Evolutionary conservation across 53 echinoderm and acorn worm species (phyloP).

Genomic region (Zoroaster sp.): DNA sequence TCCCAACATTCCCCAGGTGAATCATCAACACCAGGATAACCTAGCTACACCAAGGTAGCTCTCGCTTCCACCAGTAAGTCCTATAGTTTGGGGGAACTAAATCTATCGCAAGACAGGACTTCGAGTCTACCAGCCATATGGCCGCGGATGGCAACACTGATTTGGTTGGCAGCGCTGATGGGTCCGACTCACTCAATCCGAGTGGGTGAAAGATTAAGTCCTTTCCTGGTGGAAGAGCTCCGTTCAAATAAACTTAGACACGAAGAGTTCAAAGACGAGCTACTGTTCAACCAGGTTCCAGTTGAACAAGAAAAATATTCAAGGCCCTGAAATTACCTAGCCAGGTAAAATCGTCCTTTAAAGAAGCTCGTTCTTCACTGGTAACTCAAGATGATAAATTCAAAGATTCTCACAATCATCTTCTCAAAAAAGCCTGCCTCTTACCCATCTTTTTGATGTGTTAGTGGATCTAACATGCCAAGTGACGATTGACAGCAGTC

Average conservation of each 20-base stretch:
- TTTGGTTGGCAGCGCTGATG: too few species aligned
- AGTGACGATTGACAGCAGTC: background rate
- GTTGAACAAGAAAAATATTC: background rate
- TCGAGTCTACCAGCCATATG: too few species aligned
- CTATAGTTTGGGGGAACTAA: too few species aligned
- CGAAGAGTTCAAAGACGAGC: background rate
- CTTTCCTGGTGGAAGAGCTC: background rate
- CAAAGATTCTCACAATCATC: too few species aligned
- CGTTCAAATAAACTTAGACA: background rate
- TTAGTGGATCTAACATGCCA: background rate
- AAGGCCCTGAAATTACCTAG: background rate
- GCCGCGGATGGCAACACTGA: background rate
- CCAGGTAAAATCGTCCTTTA: conserved; percentile 1
- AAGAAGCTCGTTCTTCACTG: background rate
- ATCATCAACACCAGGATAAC: too few species aligned
- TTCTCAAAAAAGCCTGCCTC: too few species aligned
- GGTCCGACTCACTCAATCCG: background rate
- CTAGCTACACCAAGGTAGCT: background rate
- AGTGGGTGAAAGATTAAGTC: background rate
- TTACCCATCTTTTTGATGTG: too few species aligned
- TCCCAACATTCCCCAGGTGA: too few species aligned
- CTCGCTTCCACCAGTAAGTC: background rate
- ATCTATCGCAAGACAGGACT: background rate
- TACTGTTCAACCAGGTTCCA: background rate
- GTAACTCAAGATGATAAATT: too few species aligned